These are phyloP conservation scores for Eueides isabella DNA, from an alignment of 1,140 invertebrate genomes.

Conservation along the genomic window DNA sequence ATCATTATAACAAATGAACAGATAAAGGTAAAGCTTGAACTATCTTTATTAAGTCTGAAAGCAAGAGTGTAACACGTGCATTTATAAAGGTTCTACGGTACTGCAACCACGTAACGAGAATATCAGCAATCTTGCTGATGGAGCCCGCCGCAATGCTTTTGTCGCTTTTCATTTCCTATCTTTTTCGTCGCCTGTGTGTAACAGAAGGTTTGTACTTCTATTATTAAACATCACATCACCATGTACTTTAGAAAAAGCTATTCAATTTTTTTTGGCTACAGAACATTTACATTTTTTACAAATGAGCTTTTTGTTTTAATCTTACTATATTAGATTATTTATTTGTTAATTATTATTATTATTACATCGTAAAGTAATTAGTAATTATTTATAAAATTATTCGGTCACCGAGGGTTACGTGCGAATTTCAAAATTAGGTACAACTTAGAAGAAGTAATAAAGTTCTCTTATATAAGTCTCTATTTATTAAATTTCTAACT, in stretches of 20 bases:
- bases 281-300: background rate
- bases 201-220: background rate
- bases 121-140: constrained; percentile 56
- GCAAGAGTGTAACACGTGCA: constrained; percentile 49
- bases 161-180: constrained; percentile 27
- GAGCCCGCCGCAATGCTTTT: constrained; percentile 30
- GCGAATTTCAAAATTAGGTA: too few species aligned
- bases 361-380: too few species aligned
- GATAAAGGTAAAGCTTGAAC: background rate
- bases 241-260: background rate
- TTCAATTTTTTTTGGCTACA: background rate
- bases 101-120: constrained; percentile 44
- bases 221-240: constrained; percentile 10
- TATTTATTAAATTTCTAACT: too few species aligned
- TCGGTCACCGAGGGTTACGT: too few species aligned
- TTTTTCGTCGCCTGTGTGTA: constrained; percentile 5
- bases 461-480: too few species aligned
- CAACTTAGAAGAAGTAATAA: too few species aligned
- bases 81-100: constrained; percentile 46
- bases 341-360: too few species aligned
- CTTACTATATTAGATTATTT: background rate
- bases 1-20: background rate
- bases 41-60: constrained; percentile 45
- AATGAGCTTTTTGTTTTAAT: background rate
- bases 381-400: too few species aligned